phyloP scores from a whole-genome alignment of 2,888 invertebrate species.

The Pocota personata region DNA sequence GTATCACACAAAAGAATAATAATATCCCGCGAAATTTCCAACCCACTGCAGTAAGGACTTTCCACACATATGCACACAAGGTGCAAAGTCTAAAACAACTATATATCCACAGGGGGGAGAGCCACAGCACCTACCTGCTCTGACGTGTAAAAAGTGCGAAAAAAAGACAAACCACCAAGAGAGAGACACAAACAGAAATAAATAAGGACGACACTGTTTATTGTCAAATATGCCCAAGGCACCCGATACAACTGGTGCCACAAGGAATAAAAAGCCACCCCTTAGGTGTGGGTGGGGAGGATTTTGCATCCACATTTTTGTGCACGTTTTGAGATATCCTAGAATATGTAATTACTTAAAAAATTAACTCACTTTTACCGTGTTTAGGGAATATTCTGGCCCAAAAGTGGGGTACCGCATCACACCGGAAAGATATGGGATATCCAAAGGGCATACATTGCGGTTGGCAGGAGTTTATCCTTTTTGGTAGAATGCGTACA shows the following conservation, averaged over 20 bases:
- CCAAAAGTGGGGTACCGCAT: conserved; percentile 34
- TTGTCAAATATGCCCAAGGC: conserved; percentile 63
- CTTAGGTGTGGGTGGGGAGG: not conserved
- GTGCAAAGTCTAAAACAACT: conserved; percentile 31
- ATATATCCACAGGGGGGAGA: conserved; percentile 1
- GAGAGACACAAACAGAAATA: conserved; percentile 4
- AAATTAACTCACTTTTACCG: conserved; percentile 66
- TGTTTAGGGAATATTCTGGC: conserved; percentile 32
- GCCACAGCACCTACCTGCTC: not conserved
- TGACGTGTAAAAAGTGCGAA: not conserved
- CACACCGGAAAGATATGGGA: conserved; percentile 31
- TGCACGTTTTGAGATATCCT: conserved; percentile 44
- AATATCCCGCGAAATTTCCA: conserved; percentile 54
- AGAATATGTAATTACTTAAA: conserved; percentile 71
- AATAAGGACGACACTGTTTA: conserved; percentile 67
- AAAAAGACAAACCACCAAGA: conserved; percentile 14
- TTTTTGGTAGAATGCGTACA: conserved; percentile 33
- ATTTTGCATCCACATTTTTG: conserved; percentile 19
- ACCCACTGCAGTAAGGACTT: conserved; percentile 24
- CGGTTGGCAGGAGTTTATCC: conserved; percentile 59
- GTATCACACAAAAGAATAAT: conserved; percentile 34
- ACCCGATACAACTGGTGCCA: conserved; percentile 17
- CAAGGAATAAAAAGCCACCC: conserved; percentile 21
- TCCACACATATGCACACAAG: conserved; percentile 27
- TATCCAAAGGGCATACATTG: conserved; percentile 56